Base-by-base conservation (phyloP, 2,888 invertebrate genomes). In the Eupithecia subfuscata region DNA sequence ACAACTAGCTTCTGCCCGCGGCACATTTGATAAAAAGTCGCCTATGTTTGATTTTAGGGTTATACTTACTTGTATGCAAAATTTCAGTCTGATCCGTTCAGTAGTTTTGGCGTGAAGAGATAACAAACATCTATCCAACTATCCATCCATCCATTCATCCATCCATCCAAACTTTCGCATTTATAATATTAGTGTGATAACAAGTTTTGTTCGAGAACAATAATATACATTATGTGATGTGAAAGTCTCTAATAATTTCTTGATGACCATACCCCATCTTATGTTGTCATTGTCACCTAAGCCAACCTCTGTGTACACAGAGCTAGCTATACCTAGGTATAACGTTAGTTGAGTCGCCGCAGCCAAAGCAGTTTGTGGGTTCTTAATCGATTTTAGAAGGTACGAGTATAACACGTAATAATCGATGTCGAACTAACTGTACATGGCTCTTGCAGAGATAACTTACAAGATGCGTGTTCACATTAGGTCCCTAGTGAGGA, bases 291-390 rank as follows among this genome's bases (percentile, higher is more conserved):
- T 34, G 34, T 30, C 56, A 63, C 63, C 30, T 64, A 64, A 34
- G 9, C 34, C 34, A 2, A 34, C 18, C 34, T 11, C n/a, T 37
- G 5, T n/a, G 67, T n/a, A 22, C 2, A 7, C 37, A 37, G 37
- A 37, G 37, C 37, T 37, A 37, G 37, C 37, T 37, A 37, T 37
- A 37, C 8, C 34, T 67, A 67, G 43, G 70, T 71, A 64, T 22
- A 45, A 71, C 75, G 76, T 80, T 75, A 73, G 30, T 68, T 64
- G 52, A 70, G 65, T 74, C 70, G 72, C 76, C 34, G 71, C 64
- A 69, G 74, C 56, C 73, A 63, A 75, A 68, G 75, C 76, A 65
- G 78, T 76, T 80, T 77, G 81, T 63, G 81, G 80, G 78, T 75
- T 64, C 75, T 63, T 76, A 77, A 78, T 79, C 78, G 78, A 79